A percentile compares a stretch with the other conserved stretches of the same genome.
phyloP scores from a whole-genome alignment of 2,113 vertebrate genomes.

The Dasyurus viverrinus region DNA sequence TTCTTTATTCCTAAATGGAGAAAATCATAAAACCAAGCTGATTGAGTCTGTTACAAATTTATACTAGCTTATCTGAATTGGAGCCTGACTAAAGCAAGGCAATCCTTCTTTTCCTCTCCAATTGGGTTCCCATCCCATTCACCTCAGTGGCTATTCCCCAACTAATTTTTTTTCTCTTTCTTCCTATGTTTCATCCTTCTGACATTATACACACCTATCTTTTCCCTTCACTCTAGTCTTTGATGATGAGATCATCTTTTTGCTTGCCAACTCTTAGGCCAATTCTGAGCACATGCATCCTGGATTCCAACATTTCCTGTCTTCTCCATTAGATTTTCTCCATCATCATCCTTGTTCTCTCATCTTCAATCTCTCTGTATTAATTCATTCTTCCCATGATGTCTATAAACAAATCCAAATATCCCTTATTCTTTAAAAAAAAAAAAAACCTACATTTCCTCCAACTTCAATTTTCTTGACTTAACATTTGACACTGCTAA shows the following conservation, averaged over 20 bases:
- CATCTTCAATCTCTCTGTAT: neutral
- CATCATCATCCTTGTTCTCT: neutral
- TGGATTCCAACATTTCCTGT: neutral
- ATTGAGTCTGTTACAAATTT: neutral
- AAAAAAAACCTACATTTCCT: too few species aligned
- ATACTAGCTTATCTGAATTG: neutral
- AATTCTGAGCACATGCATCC: neutral
- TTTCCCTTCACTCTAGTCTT: neutral
- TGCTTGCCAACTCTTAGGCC: neutral
- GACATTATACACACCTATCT: neutral
- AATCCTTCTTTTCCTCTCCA: neutral
- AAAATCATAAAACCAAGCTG: neutral
- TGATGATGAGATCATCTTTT: neutral
- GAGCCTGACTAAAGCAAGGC: neutral
- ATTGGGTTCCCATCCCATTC: neutral
- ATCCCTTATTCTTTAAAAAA: neutral
- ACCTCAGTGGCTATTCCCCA: neutral
- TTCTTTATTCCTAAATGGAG: neutral
- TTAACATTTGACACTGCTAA: neutral
- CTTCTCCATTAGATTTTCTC: neutral
- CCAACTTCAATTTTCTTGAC: neutral
- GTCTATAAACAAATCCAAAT: neutral
- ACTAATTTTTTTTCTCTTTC: neutral
- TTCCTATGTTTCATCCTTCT: neutral
- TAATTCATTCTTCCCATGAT: neutral